These are phyloP conservation scores for Pachycephus smyrnensis DNA, from an alignment of 2,888 invertebrate species.

Conservation along the genomic window DNA sequence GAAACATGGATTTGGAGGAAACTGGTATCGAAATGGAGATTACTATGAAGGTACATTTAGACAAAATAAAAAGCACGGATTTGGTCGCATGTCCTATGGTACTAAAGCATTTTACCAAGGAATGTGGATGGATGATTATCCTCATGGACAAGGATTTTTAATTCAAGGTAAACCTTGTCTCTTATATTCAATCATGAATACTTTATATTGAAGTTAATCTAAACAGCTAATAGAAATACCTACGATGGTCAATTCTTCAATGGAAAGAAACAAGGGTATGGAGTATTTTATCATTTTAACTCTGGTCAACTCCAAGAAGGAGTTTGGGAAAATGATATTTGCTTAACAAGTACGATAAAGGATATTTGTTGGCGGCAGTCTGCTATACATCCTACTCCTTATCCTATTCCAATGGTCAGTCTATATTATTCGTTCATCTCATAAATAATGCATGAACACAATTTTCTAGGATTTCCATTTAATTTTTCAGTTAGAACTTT, in stretches of 20 bases:
- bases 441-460: background rate
- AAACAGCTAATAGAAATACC: conserved; percentile 71
- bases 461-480: conserved; percentile 4
- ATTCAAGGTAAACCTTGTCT: conserved; percentile 65
- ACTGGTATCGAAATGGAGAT: conserved; percentile 71
- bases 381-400: conserved; percentile 69
- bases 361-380: conserved; percentile 74
- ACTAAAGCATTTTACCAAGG: conserved; percentile 74
- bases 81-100: conserved; percentile 74
- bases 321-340: conserved; percentile 72
- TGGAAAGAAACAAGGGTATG: conserved; percentile 73
- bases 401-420: conserved; percentile 70
- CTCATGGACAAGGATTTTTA: conserved; percentile 71
- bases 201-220: background rate
- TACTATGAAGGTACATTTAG: conserved; percentile 73
- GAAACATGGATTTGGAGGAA: conserved; percentile 72
- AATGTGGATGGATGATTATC: conserved; percentile 69
- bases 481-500: conserved; percentile 11
- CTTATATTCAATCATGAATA: background rate
- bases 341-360: conserved; percentile 70
- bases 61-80: conserved; percentile 69
- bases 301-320: conserved; percentile 78
- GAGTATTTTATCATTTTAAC: conserved; percentile 74
- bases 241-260: conserved; percentile 75
- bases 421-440: background rate